phyloP scores from a whole-genome alignment of 2,113 vertebrate species.

The Oenanthe oenanthe region DNA sequence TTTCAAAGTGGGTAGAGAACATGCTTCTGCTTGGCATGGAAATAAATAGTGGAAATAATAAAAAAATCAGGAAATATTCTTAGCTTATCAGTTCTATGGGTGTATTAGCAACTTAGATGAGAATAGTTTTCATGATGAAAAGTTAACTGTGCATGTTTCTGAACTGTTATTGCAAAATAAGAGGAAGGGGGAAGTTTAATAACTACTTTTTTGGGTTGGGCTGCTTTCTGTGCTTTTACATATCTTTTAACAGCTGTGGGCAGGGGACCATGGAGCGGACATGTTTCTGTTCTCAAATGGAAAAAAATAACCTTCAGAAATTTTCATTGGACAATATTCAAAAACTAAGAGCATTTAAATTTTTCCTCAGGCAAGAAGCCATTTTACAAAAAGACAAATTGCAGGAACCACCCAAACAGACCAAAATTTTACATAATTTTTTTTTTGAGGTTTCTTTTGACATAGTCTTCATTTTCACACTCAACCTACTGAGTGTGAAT shows the following conservation, averaged over 20 bases:
- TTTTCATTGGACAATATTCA: slow-evolving; percentile 58
- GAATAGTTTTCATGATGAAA: slow-evolving; percentile 34
- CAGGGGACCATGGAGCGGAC: slow-evolving; percentile 30
- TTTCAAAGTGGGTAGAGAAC: slow-evolving; percentile 2
- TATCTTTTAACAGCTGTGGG: slow-evolving; percentile 66
- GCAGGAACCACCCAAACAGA: background rate
- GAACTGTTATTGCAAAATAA: slow-evolving; percentile 38
- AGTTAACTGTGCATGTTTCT: slow-evolving; percentile 44
- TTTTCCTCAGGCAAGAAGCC: background rate
- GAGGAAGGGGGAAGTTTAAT: slow-evolving; percentile 59
- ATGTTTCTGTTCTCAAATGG: slow-evolving; percentile 56
- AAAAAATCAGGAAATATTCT: slow-evolving; percentile 50
- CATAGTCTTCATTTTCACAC: background rate
- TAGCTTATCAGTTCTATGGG: slow-evolving; percentile 58
- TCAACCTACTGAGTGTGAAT: background rate
- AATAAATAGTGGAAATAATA: slow-evolving; percentile 31
- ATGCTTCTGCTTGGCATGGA: slow-evolving; percentile 8
- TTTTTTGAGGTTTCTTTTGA: background rate
- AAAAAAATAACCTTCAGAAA: slow-evolving; percentile 48
- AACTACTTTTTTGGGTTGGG: slow-evolving; percentile 49
- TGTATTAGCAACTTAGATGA: slow-evolving; percentile 36
- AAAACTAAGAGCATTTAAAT: background rate
- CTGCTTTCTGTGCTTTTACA: slow-evolving; percentile 46
- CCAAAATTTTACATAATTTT: background rate
- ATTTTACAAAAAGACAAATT: slow-evolving; percentile 14